Evolutionary conservation across 2,113 vertebrate genomes (phyloP).

Genomic region (Aptenodytes patagonicus): DNA sequence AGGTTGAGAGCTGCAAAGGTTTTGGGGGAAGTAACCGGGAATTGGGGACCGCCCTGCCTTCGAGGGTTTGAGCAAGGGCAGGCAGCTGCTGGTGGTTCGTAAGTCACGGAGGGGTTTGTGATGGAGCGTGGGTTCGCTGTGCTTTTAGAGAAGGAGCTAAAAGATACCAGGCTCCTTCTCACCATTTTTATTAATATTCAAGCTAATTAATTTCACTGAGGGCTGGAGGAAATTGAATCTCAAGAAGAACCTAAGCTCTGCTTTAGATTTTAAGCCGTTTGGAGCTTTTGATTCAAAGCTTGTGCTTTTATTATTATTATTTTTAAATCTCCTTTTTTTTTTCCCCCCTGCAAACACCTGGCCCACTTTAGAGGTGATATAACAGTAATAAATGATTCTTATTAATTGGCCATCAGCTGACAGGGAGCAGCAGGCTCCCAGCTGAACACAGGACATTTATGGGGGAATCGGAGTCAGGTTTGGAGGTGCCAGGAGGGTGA

Average conservation of each 20-base stretch:
- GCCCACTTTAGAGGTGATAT: not conserved
- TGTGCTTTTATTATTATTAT: constrained; percentile 29
- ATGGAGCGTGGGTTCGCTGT: not conserved
- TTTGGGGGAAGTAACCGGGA: not conserved
- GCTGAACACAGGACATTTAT: not conserved
- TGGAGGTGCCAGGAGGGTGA: not conserved
- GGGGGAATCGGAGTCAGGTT: not conserved
- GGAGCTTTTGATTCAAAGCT: not conserved
- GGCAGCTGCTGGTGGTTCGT: not conserved
- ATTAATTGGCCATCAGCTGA: constrained; percentile 2
- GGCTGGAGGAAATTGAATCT: constrained; percentile 46
- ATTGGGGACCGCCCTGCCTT: not conserved
- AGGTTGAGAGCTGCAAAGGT: not conserved
- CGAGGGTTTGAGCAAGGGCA: not conserved
- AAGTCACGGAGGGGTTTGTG: rapidly evolving
- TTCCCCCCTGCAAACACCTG: not conserved
- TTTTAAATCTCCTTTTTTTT: not conserved
- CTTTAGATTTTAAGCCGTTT: not conserved
- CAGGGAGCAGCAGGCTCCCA: not conserved
- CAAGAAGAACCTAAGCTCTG: constrained; percentile 6
- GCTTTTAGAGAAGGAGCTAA: not conserved
- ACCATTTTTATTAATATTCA: constrained; percentile 20
- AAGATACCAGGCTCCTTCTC: not conserved
- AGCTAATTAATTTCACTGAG: constrained; percentile 23
- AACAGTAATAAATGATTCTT: constrained; percentile 14